Conservation (phyloP, 2,888 invertebrate genomes). For the Eupithecia centaureata region DNA sequence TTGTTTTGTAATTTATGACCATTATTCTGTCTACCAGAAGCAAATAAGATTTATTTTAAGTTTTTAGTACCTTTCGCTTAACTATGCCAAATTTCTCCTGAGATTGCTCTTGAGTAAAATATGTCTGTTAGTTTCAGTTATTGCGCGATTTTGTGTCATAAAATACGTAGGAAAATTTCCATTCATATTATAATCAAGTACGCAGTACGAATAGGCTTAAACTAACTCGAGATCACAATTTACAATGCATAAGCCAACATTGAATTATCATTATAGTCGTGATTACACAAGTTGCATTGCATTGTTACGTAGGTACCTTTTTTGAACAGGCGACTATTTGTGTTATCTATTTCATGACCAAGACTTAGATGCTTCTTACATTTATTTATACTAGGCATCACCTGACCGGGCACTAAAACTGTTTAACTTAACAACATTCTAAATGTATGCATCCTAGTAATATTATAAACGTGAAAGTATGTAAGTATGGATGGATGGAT, state of each 20-base stretch:
- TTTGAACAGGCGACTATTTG: constrained; percentile 6
- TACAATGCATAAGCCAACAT: constrained; percentile 39
- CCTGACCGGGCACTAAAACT: background rate
- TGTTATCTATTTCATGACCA: constrained; percentile 14
- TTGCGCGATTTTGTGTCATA: background rate
- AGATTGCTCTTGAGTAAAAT: background rate
- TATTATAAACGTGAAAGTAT: no score
- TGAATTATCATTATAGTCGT: constrained; percentile 42
- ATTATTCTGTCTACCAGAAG: background rate
- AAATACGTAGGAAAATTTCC: constrained; percentile 21
- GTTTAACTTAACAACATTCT: background rate
- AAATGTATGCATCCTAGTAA: no score
- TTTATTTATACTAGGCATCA: no score
- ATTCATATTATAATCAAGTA: constrained; percentile 8
- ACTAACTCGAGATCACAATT: constrained; percentile 26
- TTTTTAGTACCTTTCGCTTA: background rate
- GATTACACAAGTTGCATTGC: constrained; percentile 25
- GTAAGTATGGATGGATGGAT: no score
- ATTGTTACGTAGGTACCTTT: constrained; percentile 11
- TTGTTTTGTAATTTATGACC: background rate
- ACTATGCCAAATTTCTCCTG: background rate
- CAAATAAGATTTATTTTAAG: background rate
- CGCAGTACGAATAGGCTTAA: constrained; percentile 15
- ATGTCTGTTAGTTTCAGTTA: background rate
- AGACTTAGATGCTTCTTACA: no score